These are phyloP conservation scores for Chaetodon trifasciatus DNA, from an alignment of 2,797 vertebrate genomes.

Conservation along the genomic window DNA sequence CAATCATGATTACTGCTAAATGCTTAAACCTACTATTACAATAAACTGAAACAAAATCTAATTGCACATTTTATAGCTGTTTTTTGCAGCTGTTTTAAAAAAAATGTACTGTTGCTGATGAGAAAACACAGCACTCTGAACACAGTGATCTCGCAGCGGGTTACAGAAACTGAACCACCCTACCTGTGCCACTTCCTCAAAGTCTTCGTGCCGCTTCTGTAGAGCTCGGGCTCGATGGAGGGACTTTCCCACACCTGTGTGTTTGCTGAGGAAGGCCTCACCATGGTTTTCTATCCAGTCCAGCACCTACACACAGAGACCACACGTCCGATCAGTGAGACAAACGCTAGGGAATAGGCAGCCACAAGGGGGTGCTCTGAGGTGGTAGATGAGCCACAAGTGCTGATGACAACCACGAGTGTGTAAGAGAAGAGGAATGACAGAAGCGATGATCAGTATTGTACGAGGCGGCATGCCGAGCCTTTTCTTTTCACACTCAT, in stretches of 20 bases:
- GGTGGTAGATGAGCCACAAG: slow-evolving; percentile 1
- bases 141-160: not conserved
- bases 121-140: not conserved
- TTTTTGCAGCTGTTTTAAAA: not conserved
- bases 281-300: slow-evolving; percentile 99
- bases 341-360: not conserved
- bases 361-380: slow-evolving; percentile 65
- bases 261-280: slow-evolving; percentile 97
- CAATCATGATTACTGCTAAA: not conserved
- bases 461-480: slow-evolving; percentile 14
- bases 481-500: slow-evolving; percentile 33
- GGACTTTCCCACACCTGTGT: slow-evolving; percentile 97
- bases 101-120: too few species aligned
- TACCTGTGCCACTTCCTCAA: slow-evolving; percentile 99
- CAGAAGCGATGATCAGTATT: slow-evolving; percentile 22
- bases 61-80: not conserved
- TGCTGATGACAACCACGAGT: slow-evolving; percentile 17
- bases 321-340: not conserved
- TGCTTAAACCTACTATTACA: not conserved
- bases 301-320: slow-evolving; percentile 88
- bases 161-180: slow-evolving; percentile 2
- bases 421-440: slow-evolving; percentile 36
- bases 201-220: slow-evolving; percentile 98
- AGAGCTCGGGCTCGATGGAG: slow-evolving; percentile 95
- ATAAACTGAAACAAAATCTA: too few species aligned